These are phyloP conservation scores for Elgaria multicarinata DNA, from an alignment of 2,113 vertebrate genomes.

Conservation along the genomic window DNA sequence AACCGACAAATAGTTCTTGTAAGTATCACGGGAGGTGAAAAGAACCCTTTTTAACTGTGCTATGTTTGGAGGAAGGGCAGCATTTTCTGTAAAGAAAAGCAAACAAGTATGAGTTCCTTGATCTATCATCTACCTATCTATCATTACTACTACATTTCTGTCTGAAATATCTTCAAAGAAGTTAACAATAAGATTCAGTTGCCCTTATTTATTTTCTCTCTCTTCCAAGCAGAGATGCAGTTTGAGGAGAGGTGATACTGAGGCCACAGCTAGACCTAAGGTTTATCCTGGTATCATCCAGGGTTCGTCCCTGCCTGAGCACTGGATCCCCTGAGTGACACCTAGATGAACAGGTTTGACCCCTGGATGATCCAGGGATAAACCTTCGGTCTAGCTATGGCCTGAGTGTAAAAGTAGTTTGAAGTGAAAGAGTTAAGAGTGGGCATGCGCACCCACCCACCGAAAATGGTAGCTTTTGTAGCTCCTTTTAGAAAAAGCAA, in stretches of 20 bases:
- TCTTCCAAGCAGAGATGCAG: neutral
- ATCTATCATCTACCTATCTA: neutral
- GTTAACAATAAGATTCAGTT: neutral
- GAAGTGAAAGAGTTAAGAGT: neutral
- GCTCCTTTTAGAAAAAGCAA: neutral
- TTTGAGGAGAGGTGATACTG: neutral
- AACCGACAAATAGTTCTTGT: slow-evolving; percentile 71
- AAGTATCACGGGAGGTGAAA: slow-evolving; percentile 72
- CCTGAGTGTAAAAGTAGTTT: neutral
- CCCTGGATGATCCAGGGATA: too few species aligned
- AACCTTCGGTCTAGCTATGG: too few species aligned
- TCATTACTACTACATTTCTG: neutral
- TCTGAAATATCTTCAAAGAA: neutral
- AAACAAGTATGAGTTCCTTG: slow-evolving; percentile 32
- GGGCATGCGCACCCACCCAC: too few species aligned
- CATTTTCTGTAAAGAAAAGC: slow-evolving; percentile 72
- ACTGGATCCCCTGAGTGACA: too few species aligned
- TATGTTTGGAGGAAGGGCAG: slow-evolving; percentile 71
- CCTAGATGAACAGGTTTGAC: too few species aligned
- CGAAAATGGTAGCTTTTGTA: neutral
- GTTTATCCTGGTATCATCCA: too few species aligned
- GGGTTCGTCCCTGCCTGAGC: too few species aligned
- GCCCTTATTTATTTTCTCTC: neutral
- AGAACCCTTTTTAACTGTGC: slow-evolving; percentile 63
- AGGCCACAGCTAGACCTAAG: too few species aligned